These are phyloP conservation scores for Manduca sexta DNA, from an alignment of 1,140 invertebrate genomes.

Conservation along the genomic window DNA sequence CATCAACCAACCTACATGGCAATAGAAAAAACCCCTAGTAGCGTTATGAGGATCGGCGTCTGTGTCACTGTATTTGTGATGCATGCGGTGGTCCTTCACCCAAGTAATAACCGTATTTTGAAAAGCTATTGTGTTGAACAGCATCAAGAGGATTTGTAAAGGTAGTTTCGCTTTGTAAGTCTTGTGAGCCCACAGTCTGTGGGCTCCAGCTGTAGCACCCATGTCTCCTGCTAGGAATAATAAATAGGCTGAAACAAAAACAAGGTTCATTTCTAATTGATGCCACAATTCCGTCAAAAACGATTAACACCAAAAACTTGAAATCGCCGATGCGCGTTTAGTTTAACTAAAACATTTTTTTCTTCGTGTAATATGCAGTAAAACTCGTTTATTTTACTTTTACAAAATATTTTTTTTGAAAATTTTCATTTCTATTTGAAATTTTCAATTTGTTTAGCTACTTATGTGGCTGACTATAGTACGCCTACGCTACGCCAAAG, in stretches of 20 bases:
- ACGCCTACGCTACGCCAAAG: not conserved
- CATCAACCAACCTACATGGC: conserved; percentile 79
- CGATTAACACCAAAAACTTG: too few species aligned
- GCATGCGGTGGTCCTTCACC: conserved; percentile 76
- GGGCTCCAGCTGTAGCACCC: conserved; percentile 84
- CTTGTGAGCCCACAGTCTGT: conserved; percentile 88
- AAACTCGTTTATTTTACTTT: too few species aligned
- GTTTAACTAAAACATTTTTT: too few species aligned
- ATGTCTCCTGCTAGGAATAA: conserved; percentile 68
- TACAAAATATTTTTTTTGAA: too few species aligned
- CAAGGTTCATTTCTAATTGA: too few species aligned
- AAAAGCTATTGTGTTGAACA: conserved; percentile 28
- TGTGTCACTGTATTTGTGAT: conserved; percentile 81
- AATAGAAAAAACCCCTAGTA: conserved; percentile 77
- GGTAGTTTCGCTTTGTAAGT: conserved; percentile 88
- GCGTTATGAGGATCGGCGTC: conserved; percentile 81
- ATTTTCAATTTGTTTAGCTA: too few species aligned
- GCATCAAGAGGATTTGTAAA: conserved; percentile 70
- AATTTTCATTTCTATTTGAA: too few species aligned
- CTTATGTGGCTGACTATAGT: not conserved
- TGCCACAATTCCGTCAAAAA: too few species aligned
- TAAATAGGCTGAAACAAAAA: conserved; percentile 21
- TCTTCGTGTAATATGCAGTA: too few species aligned
- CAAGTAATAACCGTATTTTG: conserved; percentile 74
- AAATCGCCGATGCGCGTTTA: too few species aligned